These are phyloP conservation scores for Apis florea DNA, from an alignment of 1,140 invertebrate species.

Conservation along the genomic window DNA sequence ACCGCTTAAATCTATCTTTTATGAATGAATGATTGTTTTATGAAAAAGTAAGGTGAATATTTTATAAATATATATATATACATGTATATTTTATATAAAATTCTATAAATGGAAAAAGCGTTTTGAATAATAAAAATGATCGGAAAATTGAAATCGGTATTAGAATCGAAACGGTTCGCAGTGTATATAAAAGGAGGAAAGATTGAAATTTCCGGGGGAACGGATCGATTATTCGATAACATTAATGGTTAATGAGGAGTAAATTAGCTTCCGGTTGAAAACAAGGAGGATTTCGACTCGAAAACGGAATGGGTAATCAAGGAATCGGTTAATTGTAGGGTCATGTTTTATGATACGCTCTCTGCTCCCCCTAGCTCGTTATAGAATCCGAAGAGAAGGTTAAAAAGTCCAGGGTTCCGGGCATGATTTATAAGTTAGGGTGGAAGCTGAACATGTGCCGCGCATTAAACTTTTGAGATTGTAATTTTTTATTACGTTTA, in stretches of 20 bases:
- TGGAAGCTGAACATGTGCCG: slow-evolving; percentile 60
- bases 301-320: slow-evolving; percentile 75
- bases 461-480: slow-evolving; percentile 53
- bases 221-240: slow-evolving; percentile 24
- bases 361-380: slow-evolving; percentile 41
- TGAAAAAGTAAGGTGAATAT: too few species aligned
- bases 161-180: background rate
- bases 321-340: slow-evolving; percentile 76
- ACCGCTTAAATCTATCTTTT: too few species aligned
- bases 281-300: slow-evolving; percentile 46
- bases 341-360: slow-evolving; percentile 71
- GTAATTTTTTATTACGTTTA: slow-evolving; percentile 53
- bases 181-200: too few species aligned
- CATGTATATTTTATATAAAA: too few species aligned
- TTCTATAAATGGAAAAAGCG: too few species aligned
- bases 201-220: background rate
- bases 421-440: slow-evolving; percentile 67
- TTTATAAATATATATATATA: too few species aligned
- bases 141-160: too few species aligned
- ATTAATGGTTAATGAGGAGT: slow-evolving; percentile 65
- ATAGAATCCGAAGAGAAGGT: slow-evolving; percentile 62
- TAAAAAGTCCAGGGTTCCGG: slow-evolving; percentile 55
- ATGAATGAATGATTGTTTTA: too few species aligned
- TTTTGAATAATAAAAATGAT: too few species aligned
- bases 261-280: slow-evolving; percentile 63